Percentiles rank a stretch among this genome's conserved stretches.
phyloP scores from a whole-genome alignment of 2,888 invertebrate genomes.

The Eumerus sabulonum region DNA sequence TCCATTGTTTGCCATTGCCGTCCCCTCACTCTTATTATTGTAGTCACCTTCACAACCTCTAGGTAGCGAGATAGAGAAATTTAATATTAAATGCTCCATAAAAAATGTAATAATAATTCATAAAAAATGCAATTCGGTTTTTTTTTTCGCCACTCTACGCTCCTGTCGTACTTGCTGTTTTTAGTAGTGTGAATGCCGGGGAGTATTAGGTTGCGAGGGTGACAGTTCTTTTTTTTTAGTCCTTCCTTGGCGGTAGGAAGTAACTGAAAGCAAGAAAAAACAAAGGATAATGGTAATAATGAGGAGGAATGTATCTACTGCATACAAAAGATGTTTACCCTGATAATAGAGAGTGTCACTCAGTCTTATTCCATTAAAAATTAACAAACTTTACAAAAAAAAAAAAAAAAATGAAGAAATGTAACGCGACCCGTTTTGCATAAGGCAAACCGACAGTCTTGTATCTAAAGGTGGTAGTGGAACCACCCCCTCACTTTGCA shows the following conservation, averaged over 20 bases:
- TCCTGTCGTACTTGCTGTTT: conserved; percentile 15
- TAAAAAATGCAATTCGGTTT: conserved; percentile 71
- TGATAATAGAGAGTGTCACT: conserved; percentile 59
- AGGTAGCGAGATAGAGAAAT: conserved; percentile 74
- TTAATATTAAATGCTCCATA: conserved; percentile 79
- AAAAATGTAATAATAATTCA: conserved; percentile 72
- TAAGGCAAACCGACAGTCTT: conserved; percentile 7
- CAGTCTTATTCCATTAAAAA: conserved; percentile 62
- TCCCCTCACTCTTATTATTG: too few species aligned
- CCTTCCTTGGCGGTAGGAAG: conserved; percentile 1
- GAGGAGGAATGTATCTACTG: conserved; percentile 9
- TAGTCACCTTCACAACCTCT: too few species aligned
- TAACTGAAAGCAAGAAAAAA: conserved; percentile 17
- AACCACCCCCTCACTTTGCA: conserved; percentile 50
- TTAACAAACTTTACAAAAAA: conserved; percentile 50
- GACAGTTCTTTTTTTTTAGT: conserved; percentile 53
- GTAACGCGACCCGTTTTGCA: conserved; percentile 8
- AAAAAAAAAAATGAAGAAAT: conserved; percentile 7
- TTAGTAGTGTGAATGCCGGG: conserved; percentile 8
- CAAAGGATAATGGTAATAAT: conserved; percentile 39
- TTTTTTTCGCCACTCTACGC: conserved; percentile 30
- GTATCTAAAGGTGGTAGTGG: conserved; percentile 1
- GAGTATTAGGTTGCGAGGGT: conserved; percentile 38
- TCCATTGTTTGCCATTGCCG: conserved; percentile 52
- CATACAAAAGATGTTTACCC: conserved; percentile 51